Evolutionary conservation across 2,113 vertebrate genomes (phyloP).

Genomic region (Ophthalmolycus amberensis): DNA sequence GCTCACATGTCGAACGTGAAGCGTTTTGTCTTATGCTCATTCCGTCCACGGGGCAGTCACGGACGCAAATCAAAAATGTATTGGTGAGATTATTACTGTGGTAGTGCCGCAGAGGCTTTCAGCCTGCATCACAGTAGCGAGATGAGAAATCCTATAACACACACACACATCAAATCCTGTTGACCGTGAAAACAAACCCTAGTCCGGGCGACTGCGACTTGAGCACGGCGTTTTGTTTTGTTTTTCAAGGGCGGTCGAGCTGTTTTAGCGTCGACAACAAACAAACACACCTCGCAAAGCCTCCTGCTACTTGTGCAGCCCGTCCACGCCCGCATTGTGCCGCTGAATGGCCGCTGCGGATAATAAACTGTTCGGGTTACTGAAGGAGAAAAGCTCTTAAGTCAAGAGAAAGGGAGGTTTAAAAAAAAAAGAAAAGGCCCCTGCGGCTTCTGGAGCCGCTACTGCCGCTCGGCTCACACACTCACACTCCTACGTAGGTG

Average conservation of each 20-base stretch:
- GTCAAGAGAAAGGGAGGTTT: slow-evolving; percentile 58
- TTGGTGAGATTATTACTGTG: background rate
- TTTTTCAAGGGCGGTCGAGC: slow-evolving; percentile 49
- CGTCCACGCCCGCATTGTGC: slow-evolving; percentile 57
- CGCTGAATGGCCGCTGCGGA: slow-evolving; percentile 45
- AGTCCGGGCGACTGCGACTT: slow-evolving; percentile 16
- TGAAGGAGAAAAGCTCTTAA: slow-evolving; percentile 68
- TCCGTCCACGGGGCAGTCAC: background rate
- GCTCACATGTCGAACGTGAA: background rate
- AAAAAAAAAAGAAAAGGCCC: slow-evolving; percentile 26
- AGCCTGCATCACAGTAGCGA: slow-evolving; percentile 1
- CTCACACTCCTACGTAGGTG: slow-evolving; percentile 3
- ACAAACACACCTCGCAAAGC: slow-evolving; percentile 52
- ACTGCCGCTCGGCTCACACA: slow-evolving; percentile 13
- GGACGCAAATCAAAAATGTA: background rate
- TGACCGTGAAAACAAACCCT: slow-evolving; percentile 28
- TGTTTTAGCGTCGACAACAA: slow-evolving; percentile 45
- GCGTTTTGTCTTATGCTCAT: background rate
- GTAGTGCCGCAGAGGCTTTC: background rate
- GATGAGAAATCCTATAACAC: slow-evolving; percentile 22
- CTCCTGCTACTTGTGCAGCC: slow-evolving; percentile 43
- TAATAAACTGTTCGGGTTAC: slow-evolving; percentile 69
- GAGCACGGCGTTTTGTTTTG: background rate
- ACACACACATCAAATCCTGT: slow-evolving; percentile 24
- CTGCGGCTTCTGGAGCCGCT: slow-evolving; percentile 30